A percentile compares a stretch with the other conserved stretches of the same genome.
Conservation (phyloP, 2,113 vertebrate species). For the Athene cunicularia region DNA sequence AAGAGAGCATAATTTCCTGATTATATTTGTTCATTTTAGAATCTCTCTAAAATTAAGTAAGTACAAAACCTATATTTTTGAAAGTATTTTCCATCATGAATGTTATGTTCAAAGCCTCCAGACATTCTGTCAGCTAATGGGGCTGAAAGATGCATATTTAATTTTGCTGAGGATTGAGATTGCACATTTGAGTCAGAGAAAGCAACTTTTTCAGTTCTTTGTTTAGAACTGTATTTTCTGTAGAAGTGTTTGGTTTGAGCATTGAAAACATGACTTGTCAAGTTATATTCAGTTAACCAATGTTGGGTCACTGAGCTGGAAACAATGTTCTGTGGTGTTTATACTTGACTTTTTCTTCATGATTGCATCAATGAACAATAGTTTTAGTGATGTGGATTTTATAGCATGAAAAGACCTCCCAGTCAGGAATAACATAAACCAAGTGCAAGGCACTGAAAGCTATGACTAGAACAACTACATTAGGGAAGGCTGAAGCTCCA, state of each 20-base stretch:
- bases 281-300: conserved; percentile 50
- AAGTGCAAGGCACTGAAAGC: neutral
- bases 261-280: conserved; percentile 52
- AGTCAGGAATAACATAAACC: conserved; percentile 23
- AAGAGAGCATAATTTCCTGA: neutral
- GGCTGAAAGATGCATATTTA: neutral
- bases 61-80: neutral
- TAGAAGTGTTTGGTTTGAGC: neutral
- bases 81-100: neutral
- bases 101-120: neutral
- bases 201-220: neutral
- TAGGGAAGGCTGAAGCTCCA: conserved; percentile 37
- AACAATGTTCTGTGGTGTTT: conserved; percentile 65
- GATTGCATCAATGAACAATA: conserved; percentile 74
- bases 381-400: conserved; percentile 65
- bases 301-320: conserved; percentile 54
- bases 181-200: neutral
- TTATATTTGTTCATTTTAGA: neutral
- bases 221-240: neutral
- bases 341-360: conserved; percentile 71
- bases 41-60: neutral
- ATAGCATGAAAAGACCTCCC: conserved; percentile 51
- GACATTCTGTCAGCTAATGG: neutral
- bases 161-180: neutral
- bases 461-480: conserved; percentile 26